Base-by-base conservation (phyloP, 92 coral and sea anemone genomes). In the Siderastrea siderea region DNA sequence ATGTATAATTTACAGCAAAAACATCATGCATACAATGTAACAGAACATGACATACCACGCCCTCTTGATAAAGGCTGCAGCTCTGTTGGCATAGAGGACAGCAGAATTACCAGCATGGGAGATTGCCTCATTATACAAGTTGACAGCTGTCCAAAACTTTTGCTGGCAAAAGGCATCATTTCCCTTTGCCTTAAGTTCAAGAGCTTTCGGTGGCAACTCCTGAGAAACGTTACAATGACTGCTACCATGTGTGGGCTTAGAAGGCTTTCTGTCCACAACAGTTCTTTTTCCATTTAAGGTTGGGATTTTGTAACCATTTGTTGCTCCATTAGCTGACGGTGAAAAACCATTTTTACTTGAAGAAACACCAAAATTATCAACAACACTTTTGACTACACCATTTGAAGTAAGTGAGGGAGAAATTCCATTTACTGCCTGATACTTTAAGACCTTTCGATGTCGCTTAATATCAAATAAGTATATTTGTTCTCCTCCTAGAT, bases 131-230 rank as follows among this genome's bases (percentile, higher is more conserved):
- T 97, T 97, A 77, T 97, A 97, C 84, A 92, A 83, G 81, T 93
- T 97, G n/a, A 97, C 96, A 53, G 99, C 99, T 77, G 90, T 92
- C 98, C 98, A 97, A 81, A 93, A 97, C 89, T 97, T 95, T 89
- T 93, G 98, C 71, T 94, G 92, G 71, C 96, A 94, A 87, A 95
- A 97, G 10, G 98, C 98, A n/a, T 88, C 96, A 92, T 97, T 97
- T 19, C 98, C 99, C 69, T 74, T 85, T 5, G 91, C 79, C 77
- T 97, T 97, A 11, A 95, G 83, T 83, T 92, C 93, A 86, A 86
- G 78, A 14, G 99, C 99, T 82, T 73, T 95, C 7, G 93, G 96
- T 13, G 97, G 96, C 73, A 97, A 71, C 65, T 87, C 86, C 62
- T 89, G 86, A 14, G 89, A 62, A 12, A 52, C 12, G 44, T 45